A percentile compares a stretch with the other conserved stretches of the same genome.
Evolutionary conservation across 2,113 vertebrate species (phyloP).

Genomic region (Oreochromis aureus): DNA sequence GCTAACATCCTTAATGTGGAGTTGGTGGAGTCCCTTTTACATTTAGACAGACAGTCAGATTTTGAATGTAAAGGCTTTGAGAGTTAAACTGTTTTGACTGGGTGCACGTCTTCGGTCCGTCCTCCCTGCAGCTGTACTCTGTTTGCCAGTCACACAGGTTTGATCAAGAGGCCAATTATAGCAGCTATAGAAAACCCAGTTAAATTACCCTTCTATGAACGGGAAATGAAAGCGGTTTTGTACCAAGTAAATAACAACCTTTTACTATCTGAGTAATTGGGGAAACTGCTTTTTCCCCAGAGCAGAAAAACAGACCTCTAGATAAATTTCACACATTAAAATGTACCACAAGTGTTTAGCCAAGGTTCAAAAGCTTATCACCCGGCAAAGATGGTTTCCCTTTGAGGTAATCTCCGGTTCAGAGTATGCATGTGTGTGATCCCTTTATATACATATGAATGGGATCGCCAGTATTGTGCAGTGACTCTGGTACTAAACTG

Average conservation of each 20-base stretch:
- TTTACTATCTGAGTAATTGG: background rate
- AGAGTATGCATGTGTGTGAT: background rate
- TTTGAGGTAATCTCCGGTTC: background rate
- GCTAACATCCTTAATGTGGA: background rate
- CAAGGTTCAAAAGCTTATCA: constrained; percentile 8
- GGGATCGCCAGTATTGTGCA: background rate
- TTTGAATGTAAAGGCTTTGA: background rate
- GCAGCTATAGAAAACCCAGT: background rate
- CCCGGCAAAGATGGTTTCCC: background rate
- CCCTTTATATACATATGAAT: background rate
- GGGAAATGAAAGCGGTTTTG: background rate
- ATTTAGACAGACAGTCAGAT: background rate
- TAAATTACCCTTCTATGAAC: constrained; percentile 8
- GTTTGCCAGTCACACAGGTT: constrained; percentile 11
- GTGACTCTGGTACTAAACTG: background rate
- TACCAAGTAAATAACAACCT: background rate
- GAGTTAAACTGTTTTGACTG: background rate
- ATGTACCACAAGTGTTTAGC: background rate
- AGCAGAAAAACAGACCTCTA: background rate
- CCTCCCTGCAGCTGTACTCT: background rate
- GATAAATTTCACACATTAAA: background rate
- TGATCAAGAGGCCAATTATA: constrained; percentile 51
- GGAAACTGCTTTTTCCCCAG: background rate
- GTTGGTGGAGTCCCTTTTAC: background rate
- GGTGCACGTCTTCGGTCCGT: background rate